Percentiles rank a stretch among this genome's conserved stretches.
Evolutionary conservation across 2,888 invertebrate species (phyloP).

Genomic region (Polyommatus icarus): DNA sequence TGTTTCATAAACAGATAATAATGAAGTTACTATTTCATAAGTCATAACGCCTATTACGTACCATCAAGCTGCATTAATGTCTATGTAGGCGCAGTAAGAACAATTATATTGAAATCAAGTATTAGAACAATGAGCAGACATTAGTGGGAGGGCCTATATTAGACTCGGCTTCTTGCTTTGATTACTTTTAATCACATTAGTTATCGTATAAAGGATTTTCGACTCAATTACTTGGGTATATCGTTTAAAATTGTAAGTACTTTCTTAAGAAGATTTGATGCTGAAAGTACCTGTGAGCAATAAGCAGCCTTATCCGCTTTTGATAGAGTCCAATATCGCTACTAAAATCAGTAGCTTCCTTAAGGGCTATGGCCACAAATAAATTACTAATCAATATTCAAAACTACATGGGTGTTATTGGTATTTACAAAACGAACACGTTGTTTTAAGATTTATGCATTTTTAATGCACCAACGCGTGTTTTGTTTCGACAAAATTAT

Average conservation of each 20-base stretch:
- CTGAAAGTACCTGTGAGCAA: neutral
- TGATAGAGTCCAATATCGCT: neutral
- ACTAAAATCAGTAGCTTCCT: neutral
- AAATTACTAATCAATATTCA: conserved; percentile 27
- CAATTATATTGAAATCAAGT: conserved; percentile 69
- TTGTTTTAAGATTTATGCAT: neutral
- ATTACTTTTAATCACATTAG: neutral
- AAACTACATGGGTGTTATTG: conserved; percentile 11
- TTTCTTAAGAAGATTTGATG: neutral
- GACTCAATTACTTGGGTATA: neutral
- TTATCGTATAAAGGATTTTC: neutral
- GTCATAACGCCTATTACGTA: conserved; percentile 39
- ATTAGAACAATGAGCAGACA: conserved; percentile 68
- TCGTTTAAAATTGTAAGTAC: neutral
- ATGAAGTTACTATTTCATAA: conserved; percentile 34
- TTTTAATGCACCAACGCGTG: neutral
- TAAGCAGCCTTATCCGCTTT: neutral
- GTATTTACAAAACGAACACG: conserved; percentile 3
- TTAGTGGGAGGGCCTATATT: conserved; percentile 62
- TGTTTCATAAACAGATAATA: neutral
- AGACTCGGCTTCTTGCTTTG: conserved; percentile 7
- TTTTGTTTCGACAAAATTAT: neutral
- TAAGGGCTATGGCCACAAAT: conserved; percentile 2
- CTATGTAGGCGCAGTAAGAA: conserved; percentile 63
- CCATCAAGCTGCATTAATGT: conserved; percentile 49